These are phyloP conservation scores for Stenolophus ochropezus DNA, from an alignment of 2,888 invertebrate genomes.

Conservation along the genomic window DNA sequence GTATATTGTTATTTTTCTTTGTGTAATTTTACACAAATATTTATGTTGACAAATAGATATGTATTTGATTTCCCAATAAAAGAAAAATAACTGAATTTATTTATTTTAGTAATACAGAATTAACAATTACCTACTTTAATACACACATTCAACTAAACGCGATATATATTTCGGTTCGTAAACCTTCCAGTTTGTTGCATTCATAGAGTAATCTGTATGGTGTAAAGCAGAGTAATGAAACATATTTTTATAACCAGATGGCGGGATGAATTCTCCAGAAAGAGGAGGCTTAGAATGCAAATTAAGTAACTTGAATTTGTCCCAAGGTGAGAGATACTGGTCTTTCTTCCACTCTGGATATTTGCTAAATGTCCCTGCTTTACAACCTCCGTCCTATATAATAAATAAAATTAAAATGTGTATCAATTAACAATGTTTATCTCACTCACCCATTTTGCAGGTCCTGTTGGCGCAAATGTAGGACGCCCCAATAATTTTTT, in stretches of 20 bases:
- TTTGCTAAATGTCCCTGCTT: conserved; percentile 71
- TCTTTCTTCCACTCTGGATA: conserved; percentile 68
- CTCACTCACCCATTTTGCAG: conserved; percentile 68
- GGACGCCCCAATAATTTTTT: conserved; percentile 30
- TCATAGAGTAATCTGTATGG: conserved; percentile 62
- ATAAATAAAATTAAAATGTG: too few species aligned
- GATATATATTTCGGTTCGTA: conserved; percentile 60
- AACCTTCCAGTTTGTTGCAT: conserved; percentile 47
- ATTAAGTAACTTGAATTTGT: too few species aligned
- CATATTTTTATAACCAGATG: conserved; percentile 62
- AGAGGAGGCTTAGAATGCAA: too few species aligned
- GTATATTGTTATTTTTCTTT: conserved; percentile 43
- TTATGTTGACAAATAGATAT: conserved; percentile 53
- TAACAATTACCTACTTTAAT: not conserved
- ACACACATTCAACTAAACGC: conserved; percentile 56
- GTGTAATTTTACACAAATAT: conserved; percentile 28
- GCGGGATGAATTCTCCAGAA: conserved; percentile 61
- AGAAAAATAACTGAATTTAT: conserved; percentile 10
- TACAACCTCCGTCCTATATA: conserved; percentile 67
- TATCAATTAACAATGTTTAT: too few species aligned
- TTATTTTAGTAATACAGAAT: not conserved
- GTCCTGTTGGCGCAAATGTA: conserved; percentile 67
- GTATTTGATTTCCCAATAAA: conserved; percentile 54
- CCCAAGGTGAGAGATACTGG: conserved; percentile 28
- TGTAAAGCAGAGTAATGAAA: conserved; percentile 61